These are phyloP conservation scores for Bimastos eiseni DNA, from an alignment of 2,888 invertebrate species.

Conservation along the genomic window DNA sequence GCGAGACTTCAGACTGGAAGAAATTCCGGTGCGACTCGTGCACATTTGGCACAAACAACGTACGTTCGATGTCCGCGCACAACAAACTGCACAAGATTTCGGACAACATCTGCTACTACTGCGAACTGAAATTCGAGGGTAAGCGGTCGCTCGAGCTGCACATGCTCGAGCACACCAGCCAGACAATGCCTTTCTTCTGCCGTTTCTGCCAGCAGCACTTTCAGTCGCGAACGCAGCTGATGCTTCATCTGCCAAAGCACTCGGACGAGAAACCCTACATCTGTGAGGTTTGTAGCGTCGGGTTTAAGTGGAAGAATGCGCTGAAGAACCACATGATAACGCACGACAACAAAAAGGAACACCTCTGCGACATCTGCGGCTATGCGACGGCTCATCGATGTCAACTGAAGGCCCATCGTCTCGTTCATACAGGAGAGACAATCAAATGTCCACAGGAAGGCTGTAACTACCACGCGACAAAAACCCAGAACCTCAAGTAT, in stretches of 20 bases:
- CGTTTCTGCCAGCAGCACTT: constrained; percentile 65
- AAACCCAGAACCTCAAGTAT: constrained; percentile 67
- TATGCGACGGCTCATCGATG: constrained; percentile 68
- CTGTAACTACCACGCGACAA: constrained; percentile 64
- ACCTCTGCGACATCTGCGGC: constrained; percentile 68
- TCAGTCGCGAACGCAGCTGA: constrained; percentile 64
- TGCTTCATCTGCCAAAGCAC: constrained; percentile 67
- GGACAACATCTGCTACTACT: constrained; percentile 58
- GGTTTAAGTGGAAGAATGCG: constrained; percentile 69
- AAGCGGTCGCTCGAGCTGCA: constrained; percentile 59
- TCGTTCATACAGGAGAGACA: constrained; percentile 66
- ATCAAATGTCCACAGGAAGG: constrained; percentile 65
- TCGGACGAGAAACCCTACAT: constrained; percentile 66
- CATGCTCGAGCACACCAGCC: constrained; percentile 64
- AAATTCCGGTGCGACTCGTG: constrained; percentile 50
- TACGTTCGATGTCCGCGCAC: constrained; percentile 49
- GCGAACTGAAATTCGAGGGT: constrained; percentile 55
- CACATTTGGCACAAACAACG: constrained; percentile 46
- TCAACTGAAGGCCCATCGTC: constrained; percentile 66
- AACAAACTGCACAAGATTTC: constrained; percentile 50
- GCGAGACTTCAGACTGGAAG: not conserved
- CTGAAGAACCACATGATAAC: constrained; percentile 62
- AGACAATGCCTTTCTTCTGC: constrained; percentile 66
- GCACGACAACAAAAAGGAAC: constrained; percentile 66
- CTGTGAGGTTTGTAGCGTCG: constrained; percentile 65